Conservation (phyloP, 2,113 vertebrate species). For the Xiphias gladius region DNA sequence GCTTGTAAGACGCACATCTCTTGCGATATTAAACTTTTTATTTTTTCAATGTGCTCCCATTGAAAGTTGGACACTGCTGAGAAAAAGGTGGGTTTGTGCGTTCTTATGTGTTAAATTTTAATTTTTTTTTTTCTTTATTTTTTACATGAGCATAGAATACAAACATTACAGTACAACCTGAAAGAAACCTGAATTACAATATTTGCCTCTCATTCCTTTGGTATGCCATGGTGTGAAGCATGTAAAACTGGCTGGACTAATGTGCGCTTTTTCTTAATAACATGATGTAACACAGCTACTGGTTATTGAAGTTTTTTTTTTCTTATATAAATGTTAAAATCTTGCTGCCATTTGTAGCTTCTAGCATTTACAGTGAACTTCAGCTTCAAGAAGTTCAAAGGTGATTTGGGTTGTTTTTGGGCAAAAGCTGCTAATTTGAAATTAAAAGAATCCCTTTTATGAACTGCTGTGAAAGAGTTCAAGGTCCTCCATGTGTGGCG, state of each 20-base stretch:
- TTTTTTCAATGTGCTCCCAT: constrained; percentile 27
- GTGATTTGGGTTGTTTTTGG: not conserved
- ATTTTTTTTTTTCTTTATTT: not conserved
- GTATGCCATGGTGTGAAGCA: not conserved
- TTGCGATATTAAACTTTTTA: constrained; percentile 40
- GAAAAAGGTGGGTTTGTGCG: constrained; percentile 67
- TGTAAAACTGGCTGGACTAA: not conserved
- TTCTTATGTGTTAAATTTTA: not conserved
- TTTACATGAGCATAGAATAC: not conserved
- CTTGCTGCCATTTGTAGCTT: not conserved
- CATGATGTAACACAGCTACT: not conserved
- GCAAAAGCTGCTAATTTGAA: constrained; percentile 7
- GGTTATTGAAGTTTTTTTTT: not conserved
- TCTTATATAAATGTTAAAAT: not conserved
- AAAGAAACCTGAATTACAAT: not conserved
- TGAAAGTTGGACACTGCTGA: constrained; percentile 48
- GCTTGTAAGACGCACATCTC: not conserved
- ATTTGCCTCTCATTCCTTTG: not conserved
- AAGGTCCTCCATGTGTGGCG: not conserved
- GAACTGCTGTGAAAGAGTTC: not conserved
- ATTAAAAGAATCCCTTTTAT: not conserved
- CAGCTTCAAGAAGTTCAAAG: constrained; percentile 18
- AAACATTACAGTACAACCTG: not conserved
- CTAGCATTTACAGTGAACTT: not conserved
- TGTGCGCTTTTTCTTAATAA: not conserved